Conservation (phyloP, 1,140 invertebrate species). For the Elymnias hypermnestra region DNA sequence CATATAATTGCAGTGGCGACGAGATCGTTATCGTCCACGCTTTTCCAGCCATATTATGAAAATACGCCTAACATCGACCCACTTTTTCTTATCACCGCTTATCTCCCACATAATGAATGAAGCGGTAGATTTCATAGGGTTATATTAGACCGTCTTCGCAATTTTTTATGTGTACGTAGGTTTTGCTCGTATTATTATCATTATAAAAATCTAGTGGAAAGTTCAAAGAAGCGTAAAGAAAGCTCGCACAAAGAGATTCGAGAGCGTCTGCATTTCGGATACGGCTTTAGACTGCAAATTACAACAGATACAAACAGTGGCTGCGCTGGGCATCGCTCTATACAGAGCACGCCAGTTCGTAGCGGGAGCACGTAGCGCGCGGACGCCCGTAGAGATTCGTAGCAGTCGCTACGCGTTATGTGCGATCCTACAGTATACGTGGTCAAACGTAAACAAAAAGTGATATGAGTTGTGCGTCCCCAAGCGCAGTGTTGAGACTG, state of each 20-base stretch:
- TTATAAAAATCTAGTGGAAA: conserved; percentile 36
- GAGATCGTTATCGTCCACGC: conserved; percentile 54
- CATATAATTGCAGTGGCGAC: conserved; percentile 52
- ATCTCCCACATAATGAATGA: conserved; percentile 5
- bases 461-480: conserved; percentile 72
- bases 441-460: conserved; percentile 66
- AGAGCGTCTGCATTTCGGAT: conserved; percentile 63
- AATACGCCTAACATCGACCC: conserved; percentile 34
- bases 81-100: conserved; percentile 21
- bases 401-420: conserved; percentile 60
- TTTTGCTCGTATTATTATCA: too few relatives aligned
- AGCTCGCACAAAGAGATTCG: conserved; percentile 59
- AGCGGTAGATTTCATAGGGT: too few relatives aligned
- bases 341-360: conserved; percentile 46
- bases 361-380: conserved; percentile 40
- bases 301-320: conserved; percentile 60
- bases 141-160: too few relatives aligned
- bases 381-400: conserved; percentile 46
- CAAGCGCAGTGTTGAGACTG: conserved; percentile 55
- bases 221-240: conserved; percentile 55
- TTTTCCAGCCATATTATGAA: conserved; percentile 49
- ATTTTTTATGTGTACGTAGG: too few relatives aligned
- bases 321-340: conserved; percentile 37
- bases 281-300: conserved; percentile 63
- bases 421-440: conserved; percentile 48